These are phyloP conservation scores for Takifugu bimaculatus DNA, from an alignment of 2,113 vertebrate genomes.

Conservation along the genomic window DNA sequence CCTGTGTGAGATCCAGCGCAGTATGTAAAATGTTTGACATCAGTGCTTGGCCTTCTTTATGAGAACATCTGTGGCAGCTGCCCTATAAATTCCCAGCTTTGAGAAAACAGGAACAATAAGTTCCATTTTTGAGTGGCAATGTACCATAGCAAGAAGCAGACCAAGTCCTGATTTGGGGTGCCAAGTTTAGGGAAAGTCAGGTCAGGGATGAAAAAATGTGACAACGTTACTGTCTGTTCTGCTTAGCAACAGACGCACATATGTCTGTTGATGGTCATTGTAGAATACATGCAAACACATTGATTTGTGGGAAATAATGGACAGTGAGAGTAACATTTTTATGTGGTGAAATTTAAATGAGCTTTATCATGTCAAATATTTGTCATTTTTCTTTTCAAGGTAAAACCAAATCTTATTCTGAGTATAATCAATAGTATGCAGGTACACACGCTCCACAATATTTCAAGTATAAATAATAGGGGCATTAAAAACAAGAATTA, in stretches of 20 bases:
- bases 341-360: too few species aligned
- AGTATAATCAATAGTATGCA: too few species aligned
- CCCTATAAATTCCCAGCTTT: slow-evolving; percentile 73
- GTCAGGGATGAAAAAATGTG: slow-evolving; percentile 51
- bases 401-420: too few species aligned
- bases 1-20: slow-evolving; percentile 60
- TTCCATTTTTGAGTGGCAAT: slow-evolving; percentile 74
- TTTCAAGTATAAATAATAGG: too few species aligned
- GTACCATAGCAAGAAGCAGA: slow-evolving; percentile 64
- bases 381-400: too few species aligned
- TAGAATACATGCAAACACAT: slow-evolving; percentile 11
- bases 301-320: too few species aligned
- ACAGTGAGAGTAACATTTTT: too few species aligned
- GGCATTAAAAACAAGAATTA: too few species aligned
- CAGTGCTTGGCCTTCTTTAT: slow-evolving; percentile 75
- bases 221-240: slow-evolving; percentile 30
- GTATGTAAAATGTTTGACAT: slow-evolving; percentile 76
- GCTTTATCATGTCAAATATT: too few species aligned
- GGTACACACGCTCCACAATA: too few species aligned
- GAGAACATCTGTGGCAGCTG: slow-evolving; percentile 78
- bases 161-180: slow-evolving; percentile 53
- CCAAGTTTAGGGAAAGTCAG: slow-evolving; percentile 61
- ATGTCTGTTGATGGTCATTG: slow-evolving; percentile 19
- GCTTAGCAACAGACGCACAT: slow-evolving; percentile 39
- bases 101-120: slow-evolving; percentile 74